A percentile compares a stretch with the other conserved stretches of the same genome.
Conservation (phyloP, 2,888 invertebrate genomes). For the Eueremaeus valkanovi region DNA sequence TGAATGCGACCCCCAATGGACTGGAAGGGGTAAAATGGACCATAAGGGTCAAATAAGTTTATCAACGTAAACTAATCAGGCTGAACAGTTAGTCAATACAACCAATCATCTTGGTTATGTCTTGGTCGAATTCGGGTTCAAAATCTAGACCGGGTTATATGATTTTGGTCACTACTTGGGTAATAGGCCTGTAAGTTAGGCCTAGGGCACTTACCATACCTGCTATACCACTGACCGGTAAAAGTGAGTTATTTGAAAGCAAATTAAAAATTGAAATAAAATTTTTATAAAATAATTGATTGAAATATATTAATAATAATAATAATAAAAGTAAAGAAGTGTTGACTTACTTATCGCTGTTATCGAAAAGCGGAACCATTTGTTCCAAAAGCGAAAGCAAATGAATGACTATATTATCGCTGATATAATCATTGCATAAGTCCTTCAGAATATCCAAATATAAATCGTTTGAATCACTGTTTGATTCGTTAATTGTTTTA, state of each 20-base stretch:
- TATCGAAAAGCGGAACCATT: constrained; percentile 31
- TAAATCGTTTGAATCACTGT: constrained; percentile 4
- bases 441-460: constrained; percentile 39
- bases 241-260: too few relatives aligned
- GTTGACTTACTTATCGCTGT: constrained; percentile 38
- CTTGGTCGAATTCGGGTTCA: too few relatives aligned
- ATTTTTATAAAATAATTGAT: background rate
- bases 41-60: too few relatives aligned
- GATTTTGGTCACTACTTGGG: too few relatives aligned
- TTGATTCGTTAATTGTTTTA: background rate
- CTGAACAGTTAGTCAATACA: too few relatives aligned
- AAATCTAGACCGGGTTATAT: too few relatives aligned
- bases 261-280: background rate
- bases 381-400: constrained; percentile 41
- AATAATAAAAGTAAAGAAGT: background rate
- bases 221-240: too few relatives aligned
- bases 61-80: background rate
- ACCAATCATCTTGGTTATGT: too few relatives aligned
- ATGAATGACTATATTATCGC: constrained; percentile 31
- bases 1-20: too few relatives aligned
- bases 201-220: too few relatives aligned
- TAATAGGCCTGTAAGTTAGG: too few relatives aligned
- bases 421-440: constrained; percentile 41
- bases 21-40: too few relatives aligned
- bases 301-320: background rate